A percentile compares a stretch with the other conserved stretches of the same genome.
These are phyloP conservation scores for Phoeniculus purpureus DNA, from an alignment of 2,797 vertebrate genomes.

Conservation along the genomic window DNA sequence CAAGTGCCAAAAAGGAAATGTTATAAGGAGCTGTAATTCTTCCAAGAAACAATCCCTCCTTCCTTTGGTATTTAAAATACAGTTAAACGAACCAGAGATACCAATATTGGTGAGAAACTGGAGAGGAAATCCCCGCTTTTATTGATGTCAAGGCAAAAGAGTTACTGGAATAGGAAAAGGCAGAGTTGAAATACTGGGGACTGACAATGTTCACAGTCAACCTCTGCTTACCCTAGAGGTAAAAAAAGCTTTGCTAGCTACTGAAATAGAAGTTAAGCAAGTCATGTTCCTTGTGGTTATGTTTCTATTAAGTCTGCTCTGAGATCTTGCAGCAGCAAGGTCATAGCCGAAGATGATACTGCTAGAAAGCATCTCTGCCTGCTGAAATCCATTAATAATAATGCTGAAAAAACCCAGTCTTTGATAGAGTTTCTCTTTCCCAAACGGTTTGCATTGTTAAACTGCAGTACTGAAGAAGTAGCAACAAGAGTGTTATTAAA, in stretches of 20 bases:
- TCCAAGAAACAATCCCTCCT: not conserved
- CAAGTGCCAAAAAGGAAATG: not conserved
- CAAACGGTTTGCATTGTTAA: not conserved
- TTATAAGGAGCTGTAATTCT: not conserved
- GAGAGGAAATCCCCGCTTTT: not conserved
- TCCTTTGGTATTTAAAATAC: not conserved
- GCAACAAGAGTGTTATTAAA: not conserved
- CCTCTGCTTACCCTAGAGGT: not conserved
- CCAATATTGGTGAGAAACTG: not conserved
- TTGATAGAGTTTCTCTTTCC: not conserved
- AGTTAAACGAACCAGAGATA: not conserved
- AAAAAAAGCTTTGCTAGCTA: not conserved
- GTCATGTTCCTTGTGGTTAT: not conserved
- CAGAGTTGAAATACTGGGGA: not conserved
- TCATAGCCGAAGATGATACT: not conserved
- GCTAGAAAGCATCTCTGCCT: not conserved
- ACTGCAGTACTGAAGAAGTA: not conserved
- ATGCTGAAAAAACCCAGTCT: not conserved
- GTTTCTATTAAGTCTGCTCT: not conserved
- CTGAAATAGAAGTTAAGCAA: not conserved
- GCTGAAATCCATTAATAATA: not conserved
- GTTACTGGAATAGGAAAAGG: not conserved
- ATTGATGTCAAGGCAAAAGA: not conserved
- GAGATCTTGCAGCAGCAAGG: not conserved
- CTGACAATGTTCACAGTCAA: not conserved